These are phyloP conservation scores for Stenurella melanura DNA, from an alignment of 2,888 invertebrate genomes.

Conservation along the genomic window DNA sequence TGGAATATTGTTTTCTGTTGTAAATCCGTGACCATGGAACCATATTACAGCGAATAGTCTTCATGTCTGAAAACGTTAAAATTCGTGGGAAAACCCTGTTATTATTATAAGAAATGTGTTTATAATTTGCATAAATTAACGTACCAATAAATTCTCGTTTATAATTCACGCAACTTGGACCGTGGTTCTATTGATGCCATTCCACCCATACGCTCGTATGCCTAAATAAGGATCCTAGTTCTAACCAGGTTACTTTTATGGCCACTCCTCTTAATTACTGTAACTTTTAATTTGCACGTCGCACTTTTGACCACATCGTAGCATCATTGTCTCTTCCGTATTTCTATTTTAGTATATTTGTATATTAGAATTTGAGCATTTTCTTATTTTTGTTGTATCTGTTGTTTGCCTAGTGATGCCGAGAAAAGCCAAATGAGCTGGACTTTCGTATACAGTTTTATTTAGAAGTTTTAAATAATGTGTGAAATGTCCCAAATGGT, in stretches of 20 bases:
- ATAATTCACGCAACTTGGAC: conserved; percentile 25
- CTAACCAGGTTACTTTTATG: conserved; percentile 43
- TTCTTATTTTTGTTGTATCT: neutral
- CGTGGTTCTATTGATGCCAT: conserved; percentile 18
- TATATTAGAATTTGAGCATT: neutral
- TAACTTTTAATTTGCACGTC: conserved; percentile 51
- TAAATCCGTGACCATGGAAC: too few species aligned
- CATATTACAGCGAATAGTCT: neutral
- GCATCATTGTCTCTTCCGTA: neutral
- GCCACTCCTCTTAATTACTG: conserved; percentile 53
- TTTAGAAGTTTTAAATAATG: too few species aligned
- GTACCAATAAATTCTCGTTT: conserved; percentile 21
- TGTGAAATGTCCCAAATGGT: too few species aligned
- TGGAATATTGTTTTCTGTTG: too few species aligned
- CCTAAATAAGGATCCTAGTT: conserved; percentile 54
- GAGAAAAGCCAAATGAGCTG: too few species aligned
- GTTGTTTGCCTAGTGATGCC: neutral
- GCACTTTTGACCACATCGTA: neutral
- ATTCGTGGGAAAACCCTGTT: neutral
- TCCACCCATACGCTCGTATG: conserved; percentile 42
- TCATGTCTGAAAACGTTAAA: neutral
- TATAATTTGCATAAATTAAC: conserved; percentile 13
- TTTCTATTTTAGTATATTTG: neutral
- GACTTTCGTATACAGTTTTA: too few species aligned
- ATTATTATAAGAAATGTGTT: neutral